Base-by-base conservation (phyloP, 1,140 invertebrate genomes). In the Eueides isabella region DNA sequence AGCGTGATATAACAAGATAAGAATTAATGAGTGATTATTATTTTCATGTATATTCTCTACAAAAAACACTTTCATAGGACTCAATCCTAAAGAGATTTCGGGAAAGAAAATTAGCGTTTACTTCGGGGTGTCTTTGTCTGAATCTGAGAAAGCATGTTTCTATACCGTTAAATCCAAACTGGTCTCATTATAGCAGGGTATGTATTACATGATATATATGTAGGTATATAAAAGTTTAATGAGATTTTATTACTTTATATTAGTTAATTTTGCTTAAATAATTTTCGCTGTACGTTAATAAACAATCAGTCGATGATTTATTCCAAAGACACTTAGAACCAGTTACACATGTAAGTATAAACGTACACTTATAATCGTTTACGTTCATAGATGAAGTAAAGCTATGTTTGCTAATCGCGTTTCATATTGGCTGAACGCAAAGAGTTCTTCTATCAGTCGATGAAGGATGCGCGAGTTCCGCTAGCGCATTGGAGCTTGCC, bases 401-500 rank as follows among this genome's bases (percentile, higher is more conserved):
- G 95, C 97, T 2, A 98, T 99, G 97, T 95, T 98, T 23, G 44
- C 44, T n/a, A 55, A 55, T 2, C 44, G 44, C 23, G 23, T 55
- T 11, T 55, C 44, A 23, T 97, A 96, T 71, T 95, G 94, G 88
- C 81, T 97, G 9, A 96, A 96, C 63, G 83, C 95, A 0, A 95
- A 94, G 72, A 96, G 96, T 35, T 98, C 98, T 0, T 98, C 97
- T 64, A 97, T 96, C 96, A 7, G 94, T 98, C 1, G 98, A 99
- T 84, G 97, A 97, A 12, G 97, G 98, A 6, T 99, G 98, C 92
- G 98, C 97, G 61, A 98, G 98, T 33, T 98, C 97, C 74, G 93
- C 98, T 68, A 95, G 96, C 75, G 98, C 98, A 0, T 80, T 99
- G 14, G 96, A 98, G 81, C 95, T 97, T 79, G 98, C 98, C 4